These are phyloP conservation scores for Orthonychiurus folsomi DNA, from an alignment of 2,888 invertebrate genomes.

Conservation along the genomic window DNA sequence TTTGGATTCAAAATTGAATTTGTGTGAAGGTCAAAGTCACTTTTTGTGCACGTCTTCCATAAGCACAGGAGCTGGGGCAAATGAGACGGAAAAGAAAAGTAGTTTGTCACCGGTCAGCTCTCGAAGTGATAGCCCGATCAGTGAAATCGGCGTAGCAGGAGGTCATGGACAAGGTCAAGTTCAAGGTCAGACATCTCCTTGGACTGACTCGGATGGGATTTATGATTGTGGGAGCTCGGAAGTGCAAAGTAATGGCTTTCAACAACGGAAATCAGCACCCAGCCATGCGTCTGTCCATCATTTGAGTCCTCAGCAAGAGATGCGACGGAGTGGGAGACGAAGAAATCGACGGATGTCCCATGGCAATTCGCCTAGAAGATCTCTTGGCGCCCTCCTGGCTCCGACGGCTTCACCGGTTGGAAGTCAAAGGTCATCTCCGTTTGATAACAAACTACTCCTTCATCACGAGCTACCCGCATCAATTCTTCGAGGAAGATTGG, in stretches of 20 bases:
- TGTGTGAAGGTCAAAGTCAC: neutral
- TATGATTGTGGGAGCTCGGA: slow-evolving; percentile 73
- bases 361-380: too few relatives aligned
- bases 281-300: slow-evolving; percentile 18
- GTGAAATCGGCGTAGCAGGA: slow-evolving; percentile 52
- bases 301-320: slow-evolving; percentile 50
- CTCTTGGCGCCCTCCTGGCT: slow-evolving; percentile 6
- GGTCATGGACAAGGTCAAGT: slow-evolving; percentile 44
- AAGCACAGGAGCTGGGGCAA: neutral
- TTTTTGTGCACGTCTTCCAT: neutral
- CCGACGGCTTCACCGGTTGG: slow-evolving; percentile 23
- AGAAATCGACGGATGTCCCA: slow-evolving; percentile 40
- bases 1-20: slow-evolving; percentile 40
- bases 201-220: slow-evolving; percentile 69
- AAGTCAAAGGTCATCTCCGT: slow-evolving; percentile 41
- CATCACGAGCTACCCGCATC: slow-evolving; percentile 45
- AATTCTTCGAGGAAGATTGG: neutral
- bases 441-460: slow-evolving; percentile 43
- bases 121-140: slow-evolving; percentile 66
- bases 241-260: slow-evolving; percentile 27
- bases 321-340: slow-evolving; percentile 56
- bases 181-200: slow-evolving; percentile 50
- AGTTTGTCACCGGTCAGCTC: slow-evolving; percentile 65
- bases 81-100: slow-evolving; percentile 47
- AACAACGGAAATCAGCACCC: neutral